phyloP scores from a whole-genome alignment of 2,797 vertebrate species.

The Acridotheres tristis region DNA sequence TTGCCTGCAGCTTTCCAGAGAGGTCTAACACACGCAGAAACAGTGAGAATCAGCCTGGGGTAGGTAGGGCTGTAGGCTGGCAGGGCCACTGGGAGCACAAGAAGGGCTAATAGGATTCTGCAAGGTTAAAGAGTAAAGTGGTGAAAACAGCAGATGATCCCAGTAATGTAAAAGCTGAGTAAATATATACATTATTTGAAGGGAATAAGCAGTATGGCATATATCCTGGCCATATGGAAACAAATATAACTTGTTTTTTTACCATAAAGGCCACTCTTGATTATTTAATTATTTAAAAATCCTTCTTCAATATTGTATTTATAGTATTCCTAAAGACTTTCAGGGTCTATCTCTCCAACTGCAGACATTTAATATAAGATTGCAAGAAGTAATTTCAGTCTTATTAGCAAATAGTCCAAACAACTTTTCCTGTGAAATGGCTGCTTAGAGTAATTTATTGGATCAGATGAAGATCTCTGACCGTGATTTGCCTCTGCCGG shows the following conservation, averaged over 20 bases:
- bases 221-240: conserved; percentile 62
- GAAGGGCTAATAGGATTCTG: neutral
- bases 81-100: neutral
- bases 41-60: neutral
- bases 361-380: neutral
- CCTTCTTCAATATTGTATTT: conserved; percentile 15
- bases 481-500: neutral
- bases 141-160: neutral
- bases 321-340: conserved; percentile 30
- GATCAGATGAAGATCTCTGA: neutral
- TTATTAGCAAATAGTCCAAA: neutral
- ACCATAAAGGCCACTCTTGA: conserved; percentile 19
- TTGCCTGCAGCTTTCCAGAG: neutral
- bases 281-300: conserved; percentile 41
- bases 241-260: conserved; percentile 53
- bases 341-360: neutral
- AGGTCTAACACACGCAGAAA: neutral
- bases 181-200: conserved; percentile 39
- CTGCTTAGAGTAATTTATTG: neutral
- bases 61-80: neutral
- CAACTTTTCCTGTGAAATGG: neutral
- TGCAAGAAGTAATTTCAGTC: neutral
- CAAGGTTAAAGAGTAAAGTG: neutral
- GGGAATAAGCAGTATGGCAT: conserved; percentile 34
- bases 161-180: neutral